A percentile compares a stretch with the other conserved stretches of the same genome.
These are phyloP conservation scores for Drosophila cyrtoloma DNA, from an alignment of 2,888 invertebrate genomes.

Conservation along the genomic window DNA sequence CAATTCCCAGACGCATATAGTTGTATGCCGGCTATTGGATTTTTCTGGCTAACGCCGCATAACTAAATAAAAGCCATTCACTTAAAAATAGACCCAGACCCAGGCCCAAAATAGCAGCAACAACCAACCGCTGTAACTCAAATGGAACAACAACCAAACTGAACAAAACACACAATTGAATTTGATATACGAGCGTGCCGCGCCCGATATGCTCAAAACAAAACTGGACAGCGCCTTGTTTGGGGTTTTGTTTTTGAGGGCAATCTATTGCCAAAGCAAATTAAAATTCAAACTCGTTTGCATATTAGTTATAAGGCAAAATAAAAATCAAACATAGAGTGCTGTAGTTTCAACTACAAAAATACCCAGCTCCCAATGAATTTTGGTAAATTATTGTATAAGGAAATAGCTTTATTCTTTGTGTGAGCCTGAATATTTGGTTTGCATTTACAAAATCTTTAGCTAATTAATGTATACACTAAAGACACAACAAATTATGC, in stretches of 20 bases:
- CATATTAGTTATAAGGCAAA: constrained; percentile 41
- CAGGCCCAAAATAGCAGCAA: constrained; percentile 30
- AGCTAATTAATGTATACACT: neutral
- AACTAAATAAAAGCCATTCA: constrained; percentile 70
- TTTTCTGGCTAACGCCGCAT: constrained; percentile 58
- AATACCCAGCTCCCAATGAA: neutral
- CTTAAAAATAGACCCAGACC: constrained; percentile 41
- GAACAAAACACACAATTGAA: constrained; percentile 50
- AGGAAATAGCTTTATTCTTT: neutral
- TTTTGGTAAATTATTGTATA: neutral
- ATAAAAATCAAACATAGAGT: neutral
- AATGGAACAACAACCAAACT: constrained; percentile 36
- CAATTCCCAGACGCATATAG: constrained; percentile 60
- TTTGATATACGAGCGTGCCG: constrained; percentile 65
- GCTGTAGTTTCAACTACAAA: neutral
- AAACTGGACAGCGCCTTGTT: constrained; percentile 34
- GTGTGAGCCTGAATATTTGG: neutral
- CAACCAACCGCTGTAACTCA: constrained; percentile 51
- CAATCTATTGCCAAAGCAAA: constrained; percentile 61
- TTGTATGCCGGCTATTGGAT: constrained; percentile 55
- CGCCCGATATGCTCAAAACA: constrained; percentile 41
- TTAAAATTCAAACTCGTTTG: constrained; percentile 72
- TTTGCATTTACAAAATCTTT: neutral
- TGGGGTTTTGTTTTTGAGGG: constrained; percentile 25
- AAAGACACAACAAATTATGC: neutral